Evolutionary conservation across 1,140 invertebrate genomes (phyloP), one percentile per base, ranked within the genome.

Genomic region (Aphaenogaster rudis): DNA sequence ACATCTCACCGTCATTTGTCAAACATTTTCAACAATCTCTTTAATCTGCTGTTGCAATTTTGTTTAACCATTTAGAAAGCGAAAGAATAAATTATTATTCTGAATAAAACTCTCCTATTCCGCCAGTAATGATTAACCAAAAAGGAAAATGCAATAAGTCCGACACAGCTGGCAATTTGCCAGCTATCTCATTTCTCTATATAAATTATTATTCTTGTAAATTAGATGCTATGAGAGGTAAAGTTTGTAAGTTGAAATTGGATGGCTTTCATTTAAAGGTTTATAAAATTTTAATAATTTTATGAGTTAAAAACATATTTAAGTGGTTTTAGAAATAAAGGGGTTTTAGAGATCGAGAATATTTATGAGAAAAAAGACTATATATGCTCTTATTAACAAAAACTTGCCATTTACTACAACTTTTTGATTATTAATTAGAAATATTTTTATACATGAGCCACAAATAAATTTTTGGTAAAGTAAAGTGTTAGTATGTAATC

Each of bases 11-110:
- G 54, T 74, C 28, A 61, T 74, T 76, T 39, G n/a, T 76, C 42
- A 33, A 81, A 33, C 39, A 9, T 39, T 84, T 84, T 76, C 45
- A n/a, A 54, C 39, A 74, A 84, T 84, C n/a, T 61, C 9, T 81
- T 81, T 81, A 81, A 89, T 86, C 69, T 88, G 66, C 48, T 72
- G 45, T 59, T 72, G 3, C 39, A 33, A 54, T 48, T 80, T 69
- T 17, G 7, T 50, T 5, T 13, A n/a, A 54, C 4, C 33, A 11
- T 71, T 69, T 57, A 59, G 36, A 71, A n/a, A 71, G 15, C 11
- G 21, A 28, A 69, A 59, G 17, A n/a, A 52, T 39, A n/a, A 42
- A 69, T 80, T 69, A 81, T 69, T 28, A 28, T 28, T 28, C 28
- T 28, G 28, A 28, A 28, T 28, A 28, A 28, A 28, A 28, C 28